A percentile compares a stretch with the other conserved stretches of the same genome.
Evolutionary conservation across 2,797 vertebrate genomes (phyloP).

Genomic region (Cheracebus regulus): DNA sequence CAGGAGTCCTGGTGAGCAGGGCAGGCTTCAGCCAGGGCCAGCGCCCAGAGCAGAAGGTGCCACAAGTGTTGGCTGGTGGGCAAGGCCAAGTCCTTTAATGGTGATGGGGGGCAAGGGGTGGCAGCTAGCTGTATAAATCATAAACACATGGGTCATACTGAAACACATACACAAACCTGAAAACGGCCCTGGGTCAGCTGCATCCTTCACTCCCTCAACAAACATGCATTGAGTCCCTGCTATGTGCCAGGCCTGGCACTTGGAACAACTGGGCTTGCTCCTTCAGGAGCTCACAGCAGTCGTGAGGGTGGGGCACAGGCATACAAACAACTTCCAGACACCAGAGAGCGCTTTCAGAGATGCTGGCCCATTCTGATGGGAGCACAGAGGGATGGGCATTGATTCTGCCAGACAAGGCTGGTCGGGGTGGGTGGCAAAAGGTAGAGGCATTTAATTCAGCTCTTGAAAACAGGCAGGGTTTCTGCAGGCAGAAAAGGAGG

Average conservation of each 20-base stretch:
- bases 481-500: not conserved
- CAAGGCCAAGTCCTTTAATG: not conserved
- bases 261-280: not conserved
- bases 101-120: not conserved
- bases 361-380: not conserved
- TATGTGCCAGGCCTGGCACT: not conserved
- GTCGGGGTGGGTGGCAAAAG: no score
- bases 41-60: not conserved
- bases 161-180: no score
- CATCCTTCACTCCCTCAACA: not conserved
- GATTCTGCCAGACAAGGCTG: not conserved
- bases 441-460: not conserved
- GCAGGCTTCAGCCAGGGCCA: not conserved
- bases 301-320: accelerated
- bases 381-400: not conserved
- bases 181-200: no score
- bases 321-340: not conserved
- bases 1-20: not conserved
- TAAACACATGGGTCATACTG: not conserved
- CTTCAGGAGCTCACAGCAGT: not conserved
- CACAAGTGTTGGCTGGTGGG: not conserved
- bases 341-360: not conserved
- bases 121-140: not conserved
- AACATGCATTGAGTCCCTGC: accelerated
- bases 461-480: not conserved